A percentile compares a stretch with the other conserved stretches of the same genome.
Evolutionary conservation across 2,797 vertebrate species (phyloP).

Genomic region (Sebastes minor): DNA sequence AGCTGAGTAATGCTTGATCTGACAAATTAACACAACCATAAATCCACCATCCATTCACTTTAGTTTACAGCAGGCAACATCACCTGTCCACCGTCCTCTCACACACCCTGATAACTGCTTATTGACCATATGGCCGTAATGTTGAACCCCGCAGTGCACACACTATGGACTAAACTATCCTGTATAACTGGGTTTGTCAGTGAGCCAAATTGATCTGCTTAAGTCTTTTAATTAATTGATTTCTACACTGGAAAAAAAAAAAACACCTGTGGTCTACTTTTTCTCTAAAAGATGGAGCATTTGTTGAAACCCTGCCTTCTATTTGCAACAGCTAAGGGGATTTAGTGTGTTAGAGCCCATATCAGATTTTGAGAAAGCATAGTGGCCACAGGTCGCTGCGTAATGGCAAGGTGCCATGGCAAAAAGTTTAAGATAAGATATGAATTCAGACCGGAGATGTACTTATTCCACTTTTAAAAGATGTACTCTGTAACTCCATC

Average conservation of each 20-base stretch:
- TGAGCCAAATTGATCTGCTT: constrained; percentile 17
- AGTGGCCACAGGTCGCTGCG: constrained; percentile 20
- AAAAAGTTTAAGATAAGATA: constrained; percentile 31
- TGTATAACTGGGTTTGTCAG: constrained; percentile 29
- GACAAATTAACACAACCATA: constrained; percentile 17
- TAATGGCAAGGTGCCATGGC: constrained; percentile 13
- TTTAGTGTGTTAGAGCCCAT: constrained; percentile 23
- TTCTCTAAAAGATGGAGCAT: constrained; percentile 7
- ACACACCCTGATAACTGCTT: constrained; percentile 13
- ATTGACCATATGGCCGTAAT: constrained; percentile 14
- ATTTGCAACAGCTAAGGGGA: constrained; percentile 31
- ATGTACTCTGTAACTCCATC: background rate
- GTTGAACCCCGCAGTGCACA: constrained; percentile 9
- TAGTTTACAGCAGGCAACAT: constrained; percentile 14
- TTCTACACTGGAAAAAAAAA: background rate
- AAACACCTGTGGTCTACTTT: background rate
- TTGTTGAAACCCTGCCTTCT: constrained; percentile 20
- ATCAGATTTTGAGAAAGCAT: constrained; percentile 47
- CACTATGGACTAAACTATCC: constrained; percentile 7
- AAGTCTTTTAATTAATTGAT: constrained; percentile 4
- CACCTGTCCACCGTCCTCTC: constrained; percentile 24
- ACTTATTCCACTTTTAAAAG: constrained; percentile 17
- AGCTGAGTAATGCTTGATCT: constrained; percentile 15
- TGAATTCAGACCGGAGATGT: constrained; percentile 10
- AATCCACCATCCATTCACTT: constrained; percentile 22